phyloP scores from a whole-genome alignment of 2,797 vertebrate genomes.

The Perodicticus potto region DNA sequence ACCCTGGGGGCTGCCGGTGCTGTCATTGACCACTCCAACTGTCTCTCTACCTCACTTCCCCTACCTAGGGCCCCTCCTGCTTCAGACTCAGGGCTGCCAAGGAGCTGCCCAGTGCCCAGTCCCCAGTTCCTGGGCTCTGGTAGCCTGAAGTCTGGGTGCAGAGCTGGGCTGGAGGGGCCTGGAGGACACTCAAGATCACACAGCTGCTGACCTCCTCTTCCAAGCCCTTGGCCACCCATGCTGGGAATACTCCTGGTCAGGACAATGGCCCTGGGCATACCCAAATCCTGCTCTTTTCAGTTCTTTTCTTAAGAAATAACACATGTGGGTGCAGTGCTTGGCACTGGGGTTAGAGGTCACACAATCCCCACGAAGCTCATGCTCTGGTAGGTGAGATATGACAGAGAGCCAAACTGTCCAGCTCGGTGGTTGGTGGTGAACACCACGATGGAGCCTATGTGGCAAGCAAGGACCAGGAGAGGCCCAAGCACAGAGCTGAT shows the following conservation, averaged over 20 bases:
- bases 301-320: neutral
- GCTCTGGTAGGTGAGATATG: neutral
- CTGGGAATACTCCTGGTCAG: neutral
- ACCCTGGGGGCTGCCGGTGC: neutral
- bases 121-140: neutral
- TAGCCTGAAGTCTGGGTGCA: neutral
- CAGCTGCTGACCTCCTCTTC: neutral
- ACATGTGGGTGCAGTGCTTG: neutral
- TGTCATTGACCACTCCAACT: neutral
- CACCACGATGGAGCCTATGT: neutral
- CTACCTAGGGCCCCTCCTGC: neutral
- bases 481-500: neutral
- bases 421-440: neutral
- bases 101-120: neutral
- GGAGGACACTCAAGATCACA: neutral
- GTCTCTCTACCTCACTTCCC: neutral
- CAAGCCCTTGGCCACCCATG: neutral
- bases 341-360: neutral
- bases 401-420: neutral
- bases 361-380: neutral
- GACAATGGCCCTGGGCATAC: neutral
- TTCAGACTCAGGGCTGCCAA: neutral
- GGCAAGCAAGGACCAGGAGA: neutral
- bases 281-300: neutral
- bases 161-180: neutral